Conservation (phyloP, 2,888 invertebrate species). For the Ligdia adustata region DNA sequence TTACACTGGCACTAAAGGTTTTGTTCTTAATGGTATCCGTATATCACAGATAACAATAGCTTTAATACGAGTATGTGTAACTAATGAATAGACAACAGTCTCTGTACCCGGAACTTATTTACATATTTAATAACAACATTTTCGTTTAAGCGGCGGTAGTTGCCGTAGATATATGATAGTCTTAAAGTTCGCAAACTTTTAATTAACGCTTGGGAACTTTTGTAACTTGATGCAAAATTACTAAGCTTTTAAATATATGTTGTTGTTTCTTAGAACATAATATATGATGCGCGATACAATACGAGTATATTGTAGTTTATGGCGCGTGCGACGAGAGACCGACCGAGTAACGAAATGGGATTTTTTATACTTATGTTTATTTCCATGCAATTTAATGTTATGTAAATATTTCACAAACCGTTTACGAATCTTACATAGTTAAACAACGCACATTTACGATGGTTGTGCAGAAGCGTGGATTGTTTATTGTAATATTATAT, state of each 20-base stretch:
- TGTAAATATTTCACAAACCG: conserved; percentile 18
- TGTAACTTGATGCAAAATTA: conserved; percentile 16
- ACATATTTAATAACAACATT: too few species aligned
- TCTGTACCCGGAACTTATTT: too few species aligned
- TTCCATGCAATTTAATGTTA: conserved; percentile 26
- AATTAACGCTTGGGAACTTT: conserved; percentile 19
- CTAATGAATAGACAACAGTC: too few species aligned
- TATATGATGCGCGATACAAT: background rate
- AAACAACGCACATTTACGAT: conserved; percentile 6
- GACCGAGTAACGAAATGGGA: conserved; percentile 20
- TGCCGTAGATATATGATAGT: conserved; percentile 19
- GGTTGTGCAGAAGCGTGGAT: background rate
- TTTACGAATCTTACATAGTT: background rate
- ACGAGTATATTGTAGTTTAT: conserved; percentile 7
- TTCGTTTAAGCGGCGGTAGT: conserved; percentile 15
- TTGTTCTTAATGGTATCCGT: too few species aligned
- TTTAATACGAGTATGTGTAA: too few species aligned
- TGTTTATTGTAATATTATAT: too few species aligned
- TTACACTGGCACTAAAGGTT: too few species aligned
- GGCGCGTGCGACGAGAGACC: background rate
- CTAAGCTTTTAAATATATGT: conserved; percentile 16
- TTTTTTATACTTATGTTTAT: conserved; percentile 28
- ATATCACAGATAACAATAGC: too few species aligned
- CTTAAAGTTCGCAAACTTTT: conserved; percentile 17
- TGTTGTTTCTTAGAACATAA: conserved; percentile 3